A percentile compares a stretch with the other conserved stretches of the same genome.
These are phyloP conservation scores for Penaeus vannamei DNA, from an alignment of 1,140 invertebrate species.

Conservation along the genomic window DNA sequence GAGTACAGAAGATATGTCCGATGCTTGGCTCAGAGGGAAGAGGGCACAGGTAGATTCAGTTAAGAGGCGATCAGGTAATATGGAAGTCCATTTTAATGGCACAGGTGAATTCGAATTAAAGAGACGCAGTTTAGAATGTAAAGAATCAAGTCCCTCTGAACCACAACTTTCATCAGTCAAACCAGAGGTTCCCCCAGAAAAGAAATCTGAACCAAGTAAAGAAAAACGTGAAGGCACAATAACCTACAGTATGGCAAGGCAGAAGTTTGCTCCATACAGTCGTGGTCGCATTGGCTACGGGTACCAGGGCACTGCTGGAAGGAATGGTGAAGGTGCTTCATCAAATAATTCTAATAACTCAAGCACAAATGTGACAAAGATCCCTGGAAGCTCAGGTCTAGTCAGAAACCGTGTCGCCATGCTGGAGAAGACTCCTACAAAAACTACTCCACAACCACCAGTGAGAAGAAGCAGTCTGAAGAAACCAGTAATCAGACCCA, in stretches of 20 bases:
- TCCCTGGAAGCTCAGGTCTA: constrained; percentile 35
- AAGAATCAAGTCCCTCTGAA: constrained; percentile 21
- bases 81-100: constrained; percentile 43
- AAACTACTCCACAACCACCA: constrained; percentile 36
- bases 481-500: constrained; percentile 57
- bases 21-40: constrained; percentile 62
- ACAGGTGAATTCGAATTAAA: constrained; percentile 45
- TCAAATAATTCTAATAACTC: not conserved
- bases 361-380: constrained; percentile 21
- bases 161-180: constrained; percentile 1
- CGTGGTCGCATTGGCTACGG: constrained; percentile 50
- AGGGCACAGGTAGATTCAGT: not conserved
- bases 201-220: constrained; percentile 23
- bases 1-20: constrained; percentile 59
- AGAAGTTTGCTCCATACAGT: constrained; percentile 66
- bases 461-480: constrained; percentile 43
- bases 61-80: constrained; percentile 31
- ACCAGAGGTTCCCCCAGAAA: not conserved
- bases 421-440: constrained; percentile 54
- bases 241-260: constrained; percentile 64
- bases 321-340: constrained; percentile 5
- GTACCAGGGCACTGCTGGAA: constrained; percentile 23
- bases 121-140: constrained; percentile 42
- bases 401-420: constrained; percentile 55
- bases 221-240: constrained; percentile 55